These are phyloP conservation scores for Apotomis betuletana DNA, from an alignment of 2,888 invertebrate genomes.

Conservation along the genomic window DNA sequence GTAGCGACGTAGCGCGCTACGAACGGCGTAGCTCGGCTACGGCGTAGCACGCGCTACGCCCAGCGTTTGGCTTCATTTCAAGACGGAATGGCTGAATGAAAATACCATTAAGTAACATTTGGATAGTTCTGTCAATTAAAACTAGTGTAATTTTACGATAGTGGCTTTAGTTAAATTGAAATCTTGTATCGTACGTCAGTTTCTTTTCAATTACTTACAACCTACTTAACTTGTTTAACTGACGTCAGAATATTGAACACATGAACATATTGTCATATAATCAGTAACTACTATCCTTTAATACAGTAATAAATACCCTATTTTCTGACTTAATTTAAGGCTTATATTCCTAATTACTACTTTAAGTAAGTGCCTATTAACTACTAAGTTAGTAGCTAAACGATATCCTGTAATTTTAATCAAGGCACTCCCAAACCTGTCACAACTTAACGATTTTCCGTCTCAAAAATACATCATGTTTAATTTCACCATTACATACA, in stretches of 20 bases:
- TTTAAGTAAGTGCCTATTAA: too few species aligned
- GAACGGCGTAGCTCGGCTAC: conserved; percentile 27
- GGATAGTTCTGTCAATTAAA: not conserved
- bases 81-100: not conserved
- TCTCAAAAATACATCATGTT: not conserved
- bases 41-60: conserved; percentile 3
- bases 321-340: too few species aligned
- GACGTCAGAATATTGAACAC: too few species aligned
- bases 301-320: too few species aligned
- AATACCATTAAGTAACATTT: not conserved
- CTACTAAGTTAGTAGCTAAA: not conserved
- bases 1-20: conserved; percentile 33
- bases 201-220: too few species aligned
- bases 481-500: not conserved
- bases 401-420: not conserved
- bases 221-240: too few species aligned
- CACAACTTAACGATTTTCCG: not conserved
- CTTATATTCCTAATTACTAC: too few species aligned
- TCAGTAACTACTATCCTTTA: too few species aligned
- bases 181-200: too few species aligned
- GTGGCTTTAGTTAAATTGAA: too few species aligned
- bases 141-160: too few species aligned
- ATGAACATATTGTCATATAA: too few species aligned
- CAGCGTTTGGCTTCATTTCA: not conserved
- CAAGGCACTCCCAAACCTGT: not conserved